Percentiles rank a stretch among this genome's conserved stretches.
Evolutionary conservation across 2,113 vertebrate species (phyloP).

Genomic region (Cyanoderma ruficeps): DNA sequence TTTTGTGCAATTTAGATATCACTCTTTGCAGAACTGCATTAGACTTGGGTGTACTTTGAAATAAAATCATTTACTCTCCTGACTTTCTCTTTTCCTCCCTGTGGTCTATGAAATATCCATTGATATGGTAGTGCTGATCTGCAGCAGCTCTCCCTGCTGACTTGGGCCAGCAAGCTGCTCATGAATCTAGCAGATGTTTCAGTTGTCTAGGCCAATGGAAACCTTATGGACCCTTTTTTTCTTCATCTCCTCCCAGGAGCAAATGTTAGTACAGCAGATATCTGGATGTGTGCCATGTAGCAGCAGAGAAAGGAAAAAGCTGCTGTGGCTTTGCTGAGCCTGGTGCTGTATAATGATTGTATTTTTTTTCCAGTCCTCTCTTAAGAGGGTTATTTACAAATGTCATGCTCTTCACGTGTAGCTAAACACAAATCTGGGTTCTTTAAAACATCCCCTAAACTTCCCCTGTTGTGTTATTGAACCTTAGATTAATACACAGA

Average conservation of each 20-base stretch:
- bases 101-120: slow-evolving; percentile 55
- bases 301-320: slow-evolving; percentile 42
- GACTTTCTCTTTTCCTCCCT: slow-evolving; percentile 18
- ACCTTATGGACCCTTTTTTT: slow-evolving; percentile 73
- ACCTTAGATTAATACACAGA: neutral
- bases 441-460: neutral
- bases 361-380: neutral
- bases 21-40: neutral
- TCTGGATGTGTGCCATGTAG: slow-evolving; percentile 56
- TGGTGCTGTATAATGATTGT: slow-evolving; percentile 17
- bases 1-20: neutral
- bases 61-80: slow-evolving; percentile 22
- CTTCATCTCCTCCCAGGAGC: slow-evolving; percentile 72
- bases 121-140: slow-evolving; percentile 56
- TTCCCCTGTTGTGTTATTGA: neutral
- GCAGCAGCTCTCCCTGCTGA: slow-evolving; percentile 61
- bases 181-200: slow-evolving; percentile 77
- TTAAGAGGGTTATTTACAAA: neutral
- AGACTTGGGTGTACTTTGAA: slow-evolving; percentile 44
- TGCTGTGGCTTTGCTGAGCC: neutral
- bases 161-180: slow-evolving; percentile 70
- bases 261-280: slow-evolving; percentile 72
- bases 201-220: slow-evolving; percentile 71
- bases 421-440: neutral
- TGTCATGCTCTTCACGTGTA: neutral